These are phyloP conservation scores for Halesus radiatus DNA, from an alignment of 1,140 invertebrate species.

Conservation along the genomic window DNA sequence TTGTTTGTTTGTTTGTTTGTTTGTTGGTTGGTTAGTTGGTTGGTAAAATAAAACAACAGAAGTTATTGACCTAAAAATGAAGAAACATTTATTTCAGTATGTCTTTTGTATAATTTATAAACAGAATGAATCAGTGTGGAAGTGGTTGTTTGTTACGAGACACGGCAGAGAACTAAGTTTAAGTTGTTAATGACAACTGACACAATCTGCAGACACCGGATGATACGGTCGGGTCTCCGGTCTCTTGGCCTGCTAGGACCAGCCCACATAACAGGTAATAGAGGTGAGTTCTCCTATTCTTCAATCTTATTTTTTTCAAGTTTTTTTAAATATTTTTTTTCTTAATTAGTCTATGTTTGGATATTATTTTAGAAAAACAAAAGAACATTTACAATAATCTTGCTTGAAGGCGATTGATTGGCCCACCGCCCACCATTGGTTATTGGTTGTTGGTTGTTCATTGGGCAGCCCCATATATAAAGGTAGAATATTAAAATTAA, in stretches of 20 bases:
- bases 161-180: conserved; percentile 54
- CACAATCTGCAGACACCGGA: too few species aligned
- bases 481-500: conserved; percentile 52
- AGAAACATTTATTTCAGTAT: conserved; percentile 78
- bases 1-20: too few species aligned
- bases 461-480: conserved; percentile 19
- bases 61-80: conserved; percentile 79
- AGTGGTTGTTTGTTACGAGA: conserved; percentile 31
- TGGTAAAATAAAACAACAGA: conserved; percentile 44
- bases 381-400: conserved; percentile 58
- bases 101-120: conserved; percentile 73
- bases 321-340: conserved; percentile 62
- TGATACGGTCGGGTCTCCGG: too few species aligned
- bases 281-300: conserved; percentile 50
- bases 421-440: too few species aligned
- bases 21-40: too few species aligned
- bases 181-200: too few species aligned
- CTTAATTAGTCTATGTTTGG: conserved; percentile 65
- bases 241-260: too few species aligned
- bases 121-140: conserved; percentile 70
- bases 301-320: conserved; percentile 54
- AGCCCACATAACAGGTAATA: neutral
- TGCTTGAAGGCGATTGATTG: conserved; percentile 45
- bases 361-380: conserved; percentile 57
- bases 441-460: too few species aligned